phyloP scores from a whole-genome alignment of 2,888 invertebrate genomes.

The Ceraclea dissimilis region DNA sequence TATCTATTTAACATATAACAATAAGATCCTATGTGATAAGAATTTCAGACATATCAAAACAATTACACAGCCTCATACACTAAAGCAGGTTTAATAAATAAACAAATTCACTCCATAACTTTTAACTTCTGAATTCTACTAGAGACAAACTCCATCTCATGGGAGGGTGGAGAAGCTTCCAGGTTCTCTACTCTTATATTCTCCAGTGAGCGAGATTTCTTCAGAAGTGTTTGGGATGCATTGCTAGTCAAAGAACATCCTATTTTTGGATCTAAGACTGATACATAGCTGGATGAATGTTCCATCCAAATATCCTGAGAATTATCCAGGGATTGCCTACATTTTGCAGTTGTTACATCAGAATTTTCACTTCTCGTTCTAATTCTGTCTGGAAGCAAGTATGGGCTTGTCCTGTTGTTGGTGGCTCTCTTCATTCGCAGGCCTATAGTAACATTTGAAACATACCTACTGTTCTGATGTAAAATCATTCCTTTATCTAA shows the following conservation, averaged over 20 bases:
- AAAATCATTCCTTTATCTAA: conserved; percentile 38
- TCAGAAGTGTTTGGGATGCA: conserved; percentile 34
- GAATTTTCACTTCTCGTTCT: conserved; percentile 58
- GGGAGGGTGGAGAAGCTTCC: conserved; percentile 35
- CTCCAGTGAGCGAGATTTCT: conserved; percentile 56
- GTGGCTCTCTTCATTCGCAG: conserved; percentile 49
- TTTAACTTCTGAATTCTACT: conserved; percentile 55
- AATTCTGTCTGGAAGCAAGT: conserved; percentile 49
- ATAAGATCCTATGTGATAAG: too few species aligned
- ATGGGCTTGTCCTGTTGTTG: conserved; percentile 52
- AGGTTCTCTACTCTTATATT: conserved; percentile 45
- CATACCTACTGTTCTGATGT: conserved; percentile 53
- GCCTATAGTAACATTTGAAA: conserved; percentile 55
- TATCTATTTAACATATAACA: too few species aligned
- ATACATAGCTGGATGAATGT: conserved; percentile 30
- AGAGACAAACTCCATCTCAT: conserved; percentile 55
- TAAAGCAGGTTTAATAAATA: too few species aligned
- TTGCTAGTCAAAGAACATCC: conserved; percentile 33
- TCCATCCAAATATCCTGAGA: conserved; percentile 29
- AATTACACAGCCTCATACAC: too few species aligned
- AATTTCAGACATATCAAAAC: too few species aligned
- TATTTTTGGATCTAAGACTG: conserved; percentile 29
- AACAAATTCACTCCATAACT: conserved; percentile 45
- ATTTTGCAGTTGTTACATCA: conserved; percentile 32
- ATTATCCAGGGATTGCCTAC: conserved; percentile 27